Conservation (phyloP, 2,113 vertebrate species). For the Ramphastos sulfuratus region DNA sequence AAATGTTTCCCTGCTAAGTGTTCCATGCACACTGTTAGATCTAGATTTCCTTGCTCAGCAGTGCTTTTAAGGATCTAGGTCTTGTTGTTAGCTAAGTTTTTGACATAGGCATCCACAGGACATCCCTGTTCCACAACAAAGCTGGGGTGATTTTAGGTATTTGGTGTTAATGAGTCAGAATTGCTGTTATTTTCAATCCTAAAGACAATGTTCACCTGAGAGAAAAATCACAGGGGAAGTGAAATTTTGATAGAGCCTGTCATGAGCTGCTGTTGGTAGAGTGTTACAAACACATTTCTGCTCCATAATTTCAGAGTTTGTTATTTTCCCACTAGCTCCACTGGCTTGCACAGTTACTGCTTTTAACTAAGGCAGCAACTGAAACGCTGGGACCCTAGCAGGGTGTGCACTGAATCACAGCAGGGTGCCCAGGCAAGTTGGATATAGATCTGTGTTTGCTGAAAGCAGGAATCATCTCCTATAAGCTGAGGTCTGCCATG, state of each 20-base stretch:
- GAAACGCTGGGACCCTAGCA: background rate
- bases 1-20: background rate
- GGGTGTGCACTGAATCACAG: background rate
- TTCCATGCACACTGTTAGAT: background rate
- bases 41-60: background rate
- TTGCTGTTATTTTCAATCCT: background rate
- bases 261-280: background rate
- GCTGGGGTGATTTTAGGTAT: background rate
- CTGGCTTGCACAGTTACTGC: background rate
- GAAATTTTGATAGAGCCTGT: background rate
- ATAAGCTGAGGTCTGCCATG: background rate
- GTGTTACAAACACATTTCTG: background rate
- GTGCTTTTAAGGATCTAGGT: background rate
- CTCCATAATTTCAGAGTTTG: background rate
- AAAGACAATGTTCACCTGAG: background rate
- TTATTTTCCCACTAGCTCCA: background rate
- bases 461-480: background rate
- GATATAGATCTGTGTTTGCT: background rate
- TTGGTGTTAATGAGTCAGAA: background rate
- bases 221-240: background rate
- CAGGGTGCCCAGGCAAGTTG: background rate
- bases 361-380: background rate
- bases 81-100: background rate
- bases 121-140: background rate
- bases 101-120: background rate